A percentile compares a stretch with the other conserved stretches of the same genome.
Conservation (phyloP, 1,140 invertebrate genomes). For the Trissolcus basalis region DNA sequence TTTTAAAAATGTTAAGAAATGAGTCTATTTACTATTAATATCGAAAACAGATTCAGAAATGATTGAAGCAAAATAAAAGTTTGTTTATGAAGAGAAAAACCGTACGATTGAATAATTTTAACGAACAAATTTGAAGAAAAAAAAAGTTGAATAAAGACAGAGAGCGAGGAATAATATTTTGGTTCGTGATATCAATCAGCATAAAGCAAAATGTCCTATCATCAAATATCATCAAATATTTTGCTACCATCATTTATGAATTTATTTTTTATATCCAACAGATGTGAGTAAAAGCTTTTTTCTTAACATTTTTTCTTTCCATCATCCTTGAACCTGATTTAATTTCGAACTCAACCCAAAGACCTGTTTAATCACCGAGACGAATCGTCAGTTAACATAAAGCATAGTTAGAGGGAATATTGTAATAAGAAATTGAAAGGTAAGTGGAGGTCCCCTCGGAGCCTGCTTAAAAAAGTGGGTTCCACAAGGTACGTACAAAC, state of each 20-base stretch:
- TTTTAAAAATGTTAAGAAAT: conserved; percentile 6
- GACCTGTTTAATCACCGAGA: not conserved
- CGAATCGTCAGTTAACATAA: not conserved
- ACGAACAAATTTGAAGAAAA: not conserved
- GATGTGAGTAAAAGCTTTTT: no score
- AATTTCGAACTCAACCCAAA: not conserved
- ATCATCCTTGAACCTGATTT: not conserved
- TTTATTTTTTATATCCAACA: not conserved
- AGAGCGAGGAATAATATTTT: conserved; percentile 11
- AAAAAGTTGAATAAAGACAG: conserved; percentile 10
- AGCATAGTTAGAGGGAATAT: conserved; percentile 19
- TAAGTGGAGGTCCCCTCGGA: conserved; percentile 76
- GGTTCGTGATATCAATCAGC: not conserved
- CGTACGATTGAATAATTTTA: no score
- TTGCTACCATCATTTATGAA: conserved; percentile 33
- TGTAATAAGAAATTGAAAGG: conserved; percentile 58
- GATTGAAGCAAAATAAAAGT: conserved; percentile 10
- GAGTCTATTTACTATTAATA: not conserved
- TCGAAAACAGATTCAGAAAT: conserved; percentile 1
- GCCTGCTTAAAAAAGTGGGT: conserved; percentile 64
- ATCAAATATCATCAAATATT: conserved; percentile 21
- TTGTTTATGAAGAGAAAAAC: no score
- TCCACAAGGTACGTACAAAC: conserved; percentile 81
- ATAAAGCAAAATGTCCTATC: not conserved
- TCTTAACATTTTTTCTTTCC: no score